Conservation (phyloP, 2,113 vertebrate species). For the Pterophyllum scalare region DNA sequence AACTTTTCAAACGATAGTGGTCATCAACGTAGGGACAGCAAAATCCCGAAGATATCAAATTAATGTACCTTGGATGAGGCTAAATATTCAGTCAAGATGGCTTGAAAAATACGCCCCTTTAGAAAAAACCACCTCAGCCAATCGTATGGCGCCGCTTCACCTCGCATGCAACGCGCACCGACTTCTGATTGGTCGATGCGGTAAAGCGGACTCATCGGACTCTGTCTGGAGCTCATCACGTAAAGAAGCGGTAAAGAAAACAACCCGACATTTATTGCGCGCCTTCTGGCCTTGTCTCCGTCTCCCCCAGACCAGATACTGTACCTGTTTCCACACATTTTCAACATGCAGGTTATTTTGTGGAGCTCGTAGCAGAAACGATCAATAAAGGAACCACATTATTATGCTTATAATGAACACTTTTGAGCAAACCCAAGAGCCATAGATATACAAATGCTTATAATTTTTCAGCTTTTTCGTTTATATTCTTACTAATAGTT, state of each 20-base stretch:
- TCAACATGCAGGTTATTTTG: background rate
- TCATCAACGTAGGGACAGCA: constrained; percentile 6
- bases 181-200: constrained; percentile 57
- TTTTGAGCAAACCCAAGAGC: too few relatives aligned
- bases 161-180: constrained; percentile 72
- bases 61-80: constrained; percentile 76
- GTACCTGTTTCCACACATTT: constrained; percentile 24
- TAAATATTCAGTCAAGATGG: constrained; percentile 84
- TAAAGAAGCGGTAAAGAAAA: constrained; percentile 61
- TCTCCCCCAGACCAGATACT: background rate
- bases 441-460: too few relatives aligned
- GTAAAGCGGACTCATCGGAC: constrained; percentile 38
- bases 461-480: too few relatives aligned
- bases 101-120: constrained; percentile 84
- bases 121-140: constrained; percentile 71
- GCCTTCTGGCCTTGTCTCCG: constrained; percentile 42
- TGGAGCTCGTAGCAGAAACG: background rate
- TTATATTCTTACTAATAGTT: too few relatives aligned
- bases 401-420: background rate
- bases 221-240: background rate
- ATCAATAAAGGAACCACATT: background rate
- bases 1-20: constrained; percentile 49
- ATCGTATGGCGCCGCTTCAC: constrained; percentile 35
- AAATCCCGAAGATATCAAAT: constrained; percentile 73
- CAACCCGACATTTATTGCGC: constrained; percentile 57